phyloP scores from a whole-genome alignment of 2,888 invertebrate species.

The Sarcophaga rosellei region DNA sequence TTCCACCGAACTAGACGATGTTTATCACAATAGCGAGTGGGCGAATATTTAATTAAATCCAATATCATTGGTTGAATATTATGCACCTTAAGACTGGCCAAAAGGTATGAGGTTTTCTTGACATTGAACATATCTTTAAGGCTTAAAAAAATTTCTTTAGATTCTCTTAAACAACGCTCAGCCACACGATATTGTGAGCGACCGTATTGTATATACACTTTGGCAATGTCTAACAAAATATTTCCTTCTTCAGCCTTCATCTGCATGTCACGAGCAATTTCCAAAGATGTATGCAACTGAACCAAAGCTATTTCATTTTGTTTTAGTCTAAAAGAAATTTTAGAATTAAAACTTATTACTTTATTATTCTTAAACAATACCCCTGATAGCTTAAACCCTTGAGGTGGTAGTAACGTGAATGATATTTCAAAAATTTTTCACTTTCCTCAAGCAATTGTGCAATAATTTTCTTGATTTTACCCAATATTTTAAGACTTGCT shows the following conservation, averaged over 20 bases:
- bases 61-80: conserved; percentile 75
- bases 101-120: conserved; percentile 73
- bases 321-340: conserved; percentile 67
- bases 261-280: conserved; percentile 67
- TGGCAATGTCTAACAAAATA: conserved; percentile 73
- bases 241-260: conserved; percentile 72
- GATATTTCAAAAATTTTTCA: conserved; percentile 9
- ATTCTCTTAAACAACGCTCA: conserved; percentile 72
- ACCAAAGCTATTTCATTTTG: conserved; percentile 68
- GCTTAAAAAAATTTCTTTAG: conserved; percentile 73
- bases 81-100: conserved; percentile 75
- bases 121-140: conserved; percentile 72
- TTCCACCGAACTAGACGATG: conserved; percentile 75
- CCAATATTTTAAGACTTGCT: conserved; percentile 71
- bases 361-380: not conserved
- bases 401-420: conserved; percentile 37
- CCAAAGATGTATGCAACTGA: conserved; percentile 71
- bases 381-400: conserved; percentile 34
- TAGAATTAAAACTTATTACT: not conserved
- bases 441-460: conserved; percentile 64
- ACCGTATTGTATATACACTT: conserved; percentile 70
- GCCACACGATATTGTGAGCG: conserved; percentile 71
- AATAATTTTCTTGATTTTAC: conserved; percentile 70
- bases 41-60: conserved; percentile 74
- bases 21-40: conserved; percentile 72